These are phyloP conservation scores for Ashinkailepas kermadecensis DNA, from an alignment of 2,888 invertebrate genomes.

Conservation along the genomic window DNA sequence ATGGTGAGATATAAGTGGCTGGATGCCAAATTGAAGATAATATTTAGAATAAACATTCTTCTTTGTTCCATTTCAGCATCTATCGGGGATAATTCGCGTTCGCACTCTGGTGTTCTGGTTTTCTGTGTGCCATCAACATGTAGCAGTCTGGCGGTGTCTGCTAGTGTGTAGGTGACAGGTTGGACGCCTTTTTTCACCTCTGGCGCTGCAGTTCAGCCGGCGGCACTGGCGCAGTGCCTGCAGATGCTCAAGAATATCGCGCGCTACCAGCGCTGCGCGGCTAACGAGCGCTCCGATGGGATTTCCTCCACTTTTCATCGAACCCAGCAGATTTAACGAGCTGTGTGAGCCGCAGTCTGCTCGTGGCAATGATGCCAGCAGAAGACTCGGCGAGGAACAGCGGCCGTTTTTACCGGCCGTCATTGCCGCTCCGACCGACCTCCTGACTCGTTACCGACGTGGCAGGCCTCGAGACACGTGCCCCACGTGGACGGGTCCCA, in stretches of 20 bases:
- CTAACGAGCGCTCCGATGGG: neutral
- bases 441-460: too few species aligned
- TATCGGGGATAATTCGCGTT: neutral
- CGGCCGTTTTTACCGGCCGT: too few species aligned
- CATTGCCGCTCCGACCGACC: too few species aligned
- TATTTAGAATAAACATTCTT: too few species aligned
- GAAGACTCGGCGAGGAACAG: neutral
- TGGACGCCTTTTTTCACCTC: neutral
- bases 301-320: constrained; percentile 11
- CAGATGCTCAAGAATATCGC: neutral
- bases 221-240: neutral
- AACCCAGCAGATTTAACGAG: neutral
- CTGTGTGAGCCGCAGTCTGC: neutral
- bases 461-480: too few species aligned
- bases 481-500: too few species aligned
- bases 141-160: too few species aligned
- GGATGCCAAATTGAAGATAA: too few species aligned
- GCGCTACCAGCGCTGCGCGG: neutral
- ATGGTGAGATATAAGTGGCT: too few species aligned
- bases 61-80: too few species aligned
- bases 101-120: neutral
- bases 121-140: too few species aligned
- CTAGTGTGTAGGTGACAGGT: neutral
- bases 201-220: too few species aligned
- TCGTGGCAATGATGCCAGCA: neutral